phyloP scores from a whole-genome alignment of 1,140 invertebrate species.

The Cyclina sinensis region DNA sequence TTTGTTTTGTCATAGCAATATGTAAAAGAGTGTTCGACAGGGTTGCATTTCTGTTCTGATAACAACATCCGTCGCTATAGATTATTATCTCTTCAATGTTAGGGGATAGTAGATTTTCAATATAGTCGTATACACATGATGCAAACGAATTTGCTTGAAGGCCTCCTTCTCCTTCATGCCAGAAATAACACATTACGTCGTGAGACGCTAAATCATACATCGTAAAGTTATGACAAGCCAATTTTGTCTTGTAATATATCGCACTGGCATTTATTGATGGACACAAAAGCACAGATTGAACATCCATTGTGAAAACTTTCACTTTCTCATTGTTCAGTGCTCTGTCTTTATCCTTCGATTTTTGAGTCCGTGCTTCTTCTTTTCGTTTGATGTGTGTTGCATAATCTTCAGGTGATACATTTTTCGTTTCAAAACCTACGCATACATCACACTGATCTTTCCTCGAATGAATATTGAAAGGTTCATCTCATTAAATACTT shows the following conservation, averaged over 20 bases:
- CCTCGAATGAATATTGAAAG: background rate
- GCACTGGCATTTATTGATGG: background rate
- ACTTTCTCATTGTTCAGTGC: background rate
- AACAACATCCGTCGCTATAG: slow-evolving; percentile 22
- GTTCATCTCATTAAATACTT: slow-evolving; percentile 2
- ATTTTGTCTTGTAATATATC: slow-evolving; percentile 19
- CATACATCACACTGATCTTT: slow-evolving; percentile 16
- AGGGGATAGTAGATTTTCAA: slow-evolving; percentile 7
- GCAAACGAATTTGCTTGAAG: background rate
- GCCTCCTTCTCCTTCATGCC: background rate
- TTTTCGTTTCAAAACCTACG: background rate
- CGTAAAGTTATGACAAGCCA: background rate
- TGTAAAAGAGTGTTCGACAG: background rate
- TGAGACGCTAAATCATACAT: background rate
- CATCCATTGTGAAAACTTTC: slow-evolving; percentile 1
- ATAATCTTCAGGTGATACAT: background rate
- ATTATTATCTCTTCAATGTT: slow-evolving; percentile 2
- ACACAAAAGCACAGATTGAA: background rate
- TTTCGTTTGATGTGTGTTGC: background rate
- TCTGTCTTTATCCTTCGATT: background rate
- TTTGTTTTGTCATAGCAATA: background rate
- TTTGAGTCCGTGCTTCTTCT: background rate
- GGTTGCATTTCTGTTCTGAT: slow-evolving; percentile 27
- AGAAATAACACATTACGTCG: slow-evolving; percentile 20
- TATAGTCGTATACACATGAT: background rate